Evolutionary conservation across 2,113 vertebrate species (phyloP).

Genomic region (Myodes glareolus): DNA sequence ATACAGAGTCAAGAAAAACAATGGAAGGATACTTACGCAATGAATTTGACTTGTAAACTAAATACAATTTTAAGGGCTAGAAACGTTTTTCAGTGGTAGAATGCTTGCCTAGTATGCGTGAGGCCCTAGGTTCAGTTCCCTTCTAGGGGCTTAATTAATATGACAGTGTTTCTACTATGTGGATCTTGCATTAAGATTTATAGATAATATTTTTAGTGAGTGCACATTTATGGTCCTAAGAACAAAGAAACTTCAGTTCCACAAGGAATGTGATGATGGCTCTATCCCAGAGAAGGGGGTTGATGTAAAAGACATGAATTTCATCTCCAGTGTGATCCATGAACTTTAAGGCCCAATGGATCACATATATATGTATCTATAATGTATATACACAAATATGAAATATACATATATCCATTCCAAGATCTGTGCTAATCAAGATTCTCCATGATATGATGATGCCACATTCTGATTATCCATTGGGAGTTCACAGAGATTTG

Average conservation of each 20-base stretch:
- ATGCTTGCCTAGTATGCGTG: background rate
- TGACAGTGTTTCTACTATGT: constrained; percentile 5
- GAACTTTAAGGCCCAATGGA: background rate
- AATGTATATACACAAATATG: too few relatives aligned
- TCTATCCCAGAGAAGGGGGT: background rate
- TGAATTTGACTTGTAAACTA: constrained; percentile 18
- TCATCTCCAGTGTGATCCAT: background rate
- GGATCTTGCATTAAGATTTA: background rate
- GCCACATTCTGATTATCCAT: background rate
- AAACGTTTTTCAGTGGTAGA: background rate
- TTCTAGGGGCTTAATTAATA: background rate
- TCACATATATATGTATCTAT: background rate
- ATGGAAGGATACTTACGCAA: constrained; percentile 14
- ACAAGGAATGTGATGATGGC: background rate
- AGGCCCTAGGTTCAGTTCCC: background rate
- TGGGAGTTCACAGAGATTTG: background rate
- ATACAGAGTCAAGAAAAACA: constrained; percentile 31
- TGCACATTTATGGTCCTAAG: background rate
- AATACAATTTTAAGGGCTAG: background rate
- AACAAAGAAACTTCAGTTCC: background rate
- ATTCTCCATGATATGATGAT: background rate
- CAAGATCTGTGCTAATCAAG: background rate
- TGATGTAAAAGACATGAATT: background rate
- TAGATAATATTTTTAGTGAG: background rate
- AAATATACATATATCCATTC: background rate